Conservation (phyloP, 2,888 invertebrate genomes). For the Nomada lathburiana region DNA sequence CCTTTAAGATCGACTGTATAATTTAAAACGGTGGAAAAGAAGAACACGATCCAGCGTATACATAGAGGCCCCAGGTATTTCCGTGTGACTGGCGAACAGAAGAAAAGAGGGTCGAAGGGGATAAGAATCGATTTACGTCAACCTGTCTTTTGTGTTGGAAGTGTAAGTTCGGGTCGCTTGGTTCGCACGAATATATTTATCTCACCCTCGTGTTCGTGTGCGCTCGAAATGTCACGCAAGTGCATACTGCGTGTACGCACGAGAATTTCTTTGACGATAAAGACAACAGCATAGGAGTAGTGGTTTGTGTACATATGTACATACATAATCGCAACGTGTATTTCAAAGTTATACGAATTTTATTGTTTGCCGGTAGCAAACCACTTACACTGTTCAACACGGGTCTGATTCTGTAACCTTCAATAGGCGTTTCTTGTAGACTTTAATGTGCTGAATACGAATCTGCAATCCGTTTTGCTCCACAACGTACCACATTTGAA, state of each 20-base stretch:
- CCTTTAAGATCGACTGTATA: not conserved
- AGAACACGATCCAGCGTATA: not conserved
- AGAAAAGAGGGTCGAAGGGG: constrained; percentile 15
- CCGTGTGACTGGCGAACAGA: not conserved
- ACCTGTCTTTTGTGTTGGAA: constrained; percentile 47
- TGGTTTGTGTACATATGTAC: too few relatives aligned
- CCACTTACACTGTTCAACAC: too few relatives aligned
- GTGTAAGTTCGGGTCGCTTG: constrained; percentile 53
- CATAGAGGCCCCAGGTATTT: constrained; percentile 9
- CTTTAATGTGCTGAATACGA: too few relatives aligned
- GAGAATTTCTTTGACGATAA: constrained; percentile 13
- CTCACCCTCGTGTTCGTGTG: constrained; percentile 17
- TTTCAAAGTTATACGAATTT: too few relatives aligned
- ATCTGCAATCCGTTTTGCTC: too few relatives aligned
- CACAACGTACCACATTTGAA: too few relatives aligned
- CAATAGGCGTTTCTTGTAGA: too few relatives aligned
- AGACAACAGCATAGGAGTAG: not conserved
- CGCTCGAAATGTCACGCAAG: constrained; percentile 52
- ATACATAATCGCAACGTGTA: too few relatives aligned
- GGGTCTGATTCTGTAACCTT: too few relatives aligned
- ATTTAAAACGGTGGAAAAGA: not conserved
- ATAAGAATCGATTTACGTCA: constrained; percentile 49
- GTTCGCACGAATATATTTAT: constrained; percentile 49
- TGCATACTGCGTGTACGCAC: constrained; percentile 5
- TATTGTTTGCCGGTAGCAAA: too few relatives aligned